phyloP scores from a whole-genome alignment of 2,113 vertebrate species.

The Oceanites oceanicus region DNA sequence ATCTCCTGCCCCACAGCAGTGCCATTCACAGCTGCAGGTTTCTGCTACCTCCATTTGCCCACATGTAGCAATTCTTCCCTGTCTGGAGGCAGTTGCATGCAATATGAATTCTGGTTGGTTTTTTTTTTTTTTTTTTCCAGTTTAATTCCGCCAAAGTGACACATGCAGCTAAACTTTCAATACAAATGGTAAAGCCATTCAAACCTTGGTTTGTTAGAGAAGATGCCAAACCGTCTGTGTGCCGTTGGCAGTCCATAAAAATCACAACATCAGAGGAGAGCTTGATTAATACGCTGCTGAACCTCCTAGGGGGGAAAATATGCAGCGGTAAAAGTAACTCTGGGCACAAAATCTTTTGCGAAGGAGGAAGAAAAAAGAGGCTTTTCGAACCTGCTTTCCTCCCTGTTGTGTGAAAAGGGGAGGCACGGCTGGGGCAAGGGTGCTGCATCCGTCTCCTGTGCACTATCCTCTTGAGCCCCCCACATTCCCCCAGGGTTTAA shows the following conservation, averaged over 20 bases:
- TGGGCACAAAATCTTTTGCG: background rate
- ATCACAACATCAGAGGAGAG: background rate
- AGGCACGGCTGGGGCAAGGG: background rate
- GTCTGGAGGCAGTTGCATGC: background rate
- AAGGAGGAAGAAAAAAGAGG: background rate
- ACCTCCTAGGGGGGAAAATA: background rate
- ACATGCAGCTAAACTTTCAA: background rate
- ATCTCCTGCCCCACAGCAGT: background rate
- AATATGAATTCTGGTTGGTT: background rate
- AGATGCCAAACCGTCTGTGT: constrained; percentile 7
- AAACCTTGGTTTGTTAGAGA: background rate
- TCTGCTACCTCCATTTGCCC: background rate
- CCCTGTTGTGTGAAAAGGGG: background rate
- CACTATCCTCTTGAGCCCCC: background rate
- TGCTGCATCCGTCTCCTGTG: background rate
- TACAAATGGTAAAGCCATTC: constrained; percentile 54
- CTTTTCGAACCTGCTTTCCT: background rate
- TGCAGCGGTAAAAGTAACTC: background rate
- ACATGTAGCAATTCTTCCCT: background rate
- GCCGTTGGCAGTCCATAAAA: background rate
- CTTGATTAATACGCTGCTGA: background rate
- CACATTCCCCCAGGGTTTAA: accelerated
- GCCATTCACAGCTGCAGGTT: background rate
- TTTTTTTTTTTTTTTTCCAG: background rate
- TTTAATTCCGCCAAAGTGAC: background rate